Evolutionary conservation across 2,113 vertebrate species (phyloP), one percentile per base, ranked within the genome.

Genomic region (Phylloscopus trochilus): DNA sequence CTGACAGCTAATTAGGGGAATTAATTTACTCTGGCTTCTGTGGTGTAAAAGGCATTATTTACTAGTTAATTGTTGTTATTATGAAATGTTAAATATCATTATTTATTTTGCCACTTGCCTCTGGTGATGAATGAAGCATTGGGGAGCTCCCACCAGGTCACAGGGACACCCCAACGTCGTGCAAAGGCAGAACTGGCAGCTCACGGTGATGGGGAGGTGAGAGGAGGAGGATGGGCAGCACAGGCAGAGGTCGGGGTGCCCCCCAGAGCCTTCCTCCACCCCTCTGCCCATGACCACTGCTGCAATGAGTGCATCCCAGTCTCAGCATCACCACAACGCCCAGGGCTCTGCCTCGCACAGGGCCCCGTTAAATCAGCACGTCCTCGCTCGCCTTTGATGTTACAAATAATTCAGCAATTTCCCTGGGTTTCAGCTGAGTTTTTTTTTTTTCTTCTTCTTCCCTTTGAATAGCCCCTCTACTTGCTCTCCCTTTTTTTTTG

Each of bases 1-100:
- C 94, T 98, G 97, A 96, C 97, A 97, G 96, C 94, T 97, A 97
- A 98, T 97, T 97, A 98, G 94, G 96, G 96, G 95, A 97, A 98
- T 97, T 98, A 97, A 98, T 98, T 98, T 95, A 95, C 97, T 97
- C 96, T 72, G 90, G 87, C 92, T 97, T 97, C 95, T 43, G 63
- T 67, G 94, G 97, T 95, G 95, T 91, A 97, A 97, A 97, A 97
- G 93, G 96, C 94, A 95, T 98, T 98, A 98, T 97, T 98, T 98
- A 97, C 97, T 68, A 83, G 96, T 97, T 98, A 98, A 98, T 98
- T 96, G 97, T 97, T 52, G 37, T 93, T 97, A 98, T 98, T 98
- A 98, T 17, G 3, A 97, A 97, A 97, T 67, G 96, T 97, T 98
- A 98, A 98, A 97, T 97, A 97, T 95, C 96, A 91, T 97, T 97